Conservation (phyloP, 2,113 vertebrate species). For the Grallaria varia region DNA sequence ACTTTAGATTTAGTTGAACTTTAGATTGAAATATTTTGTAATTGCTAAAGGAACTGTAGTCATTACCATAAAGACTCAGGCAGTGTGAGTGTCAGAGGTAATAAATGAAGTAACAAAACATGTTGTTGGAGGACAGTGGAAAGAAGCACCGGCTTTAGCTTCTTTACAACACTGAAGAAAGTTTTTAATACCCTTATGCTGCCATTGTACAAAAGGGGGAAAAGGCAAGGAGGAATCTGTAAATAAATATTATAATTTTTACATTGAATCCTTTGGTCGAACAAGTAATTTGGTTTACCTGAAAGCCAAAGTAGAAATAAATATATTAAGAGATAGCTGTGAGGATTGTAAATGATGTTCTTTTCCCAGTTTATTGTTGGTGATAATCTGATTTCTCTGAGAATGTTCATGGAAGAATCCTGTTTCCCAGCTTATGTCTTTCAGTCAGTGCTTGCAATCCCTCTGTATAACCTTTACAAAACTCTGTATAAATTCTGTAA, state of each 20-base stretch:
- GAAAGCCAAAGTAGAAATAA: neutral
- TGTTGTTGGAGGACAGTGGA: neutral
- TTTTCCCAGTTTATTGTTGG: neutral
- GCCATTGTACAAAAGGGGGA: neutral
- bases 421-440: neutral
- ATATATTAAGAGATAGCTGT: neutral
- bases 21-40: neutral
- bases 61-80: neutral
- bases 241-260: neutral
- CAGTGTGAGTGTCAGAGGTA: neutral
- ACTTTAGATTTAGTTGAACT: neutral
- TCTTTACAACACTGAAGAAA: neutral
- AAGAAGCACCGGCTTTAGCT: neutral
- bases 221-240: neutral
- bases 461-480: constrained; percentile 59
- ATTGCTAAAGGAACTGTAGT: neutral
- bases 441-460: constrained; percentile 21
- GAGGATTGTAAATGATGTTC: neutral
- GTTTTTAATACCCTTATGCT: neutral
- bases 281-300: neutral
- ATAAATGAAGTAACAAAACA: neutral
- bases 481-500: constrained; percentile 68
- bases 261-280: neutral
- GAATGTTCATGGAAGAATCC: neutral
- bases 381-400: neutral